Percentiles rank a stretch among this genome's conserved stretches.
phyloP scores from a whole-genome alignment of 2,888 invertebrate genomes.

The Adelphocoris suturalis region DNA sequence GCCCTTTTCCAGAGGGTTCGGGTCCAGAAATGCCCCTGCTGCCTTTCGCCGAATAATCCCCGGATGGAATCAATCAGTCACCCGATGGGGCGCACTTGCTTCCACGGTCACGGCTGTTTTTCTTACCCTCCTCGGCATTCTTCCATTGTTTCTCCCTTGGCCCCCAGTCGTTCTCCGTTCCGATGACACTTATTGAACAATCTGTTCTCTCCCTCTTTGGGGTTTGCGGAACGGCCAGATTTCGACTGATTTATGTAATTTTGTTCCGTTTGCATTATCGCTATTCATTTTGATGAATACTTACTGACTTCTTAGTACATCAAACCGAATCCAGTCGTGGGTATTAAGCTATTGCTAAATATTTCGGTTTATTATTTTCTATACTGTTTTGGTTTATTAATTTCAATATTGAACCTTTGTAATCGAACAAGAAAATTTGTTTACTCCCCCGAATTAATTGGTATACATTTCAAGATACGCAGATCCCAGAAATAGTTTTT shows the following conservation, averaged over 20 bases:
- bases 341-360: too few species aligned
- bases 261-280: constrained; percentile 41
- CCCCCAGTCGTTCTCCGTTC: constrained; percentile 32
- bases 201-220: constrained; percentile 60
- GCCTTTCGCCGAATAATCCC: constrained; percentile 60
- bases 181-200: constrained; percentile 70
- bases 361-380: too few species aligned
- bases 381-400: too few species aligned
- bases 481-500: too few species aligned
- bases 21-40: not conserved
- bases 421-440: too few species aligned
- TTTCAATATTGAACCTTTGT: too few species aligned
- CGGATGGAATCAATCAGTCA: constrained; percentile 69
- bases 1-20: not conserved
- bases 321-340: too few species aligned
- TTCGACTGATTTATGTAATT: constrained; percentile 17
- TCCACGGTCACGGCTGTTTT: constrained; percentile 54
- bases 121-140: constrained; percentile 33
- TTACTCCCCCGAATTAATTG: too few species aligned
- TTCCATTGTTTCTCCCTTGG: constrained; percentile 48
- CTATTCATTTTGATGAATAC: not conserved
- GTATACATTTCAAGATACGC: too few species aligned
- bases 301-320: too few species aligned
- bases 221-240: constrained; percentile 32
- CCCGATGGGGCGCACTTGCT: constrained; percentile 67